These are phyloP conservation scores for Porites rus DNA, from an alignment of 92 coral and sea anemone genomes.

Conservation along the genomic window DNA sequence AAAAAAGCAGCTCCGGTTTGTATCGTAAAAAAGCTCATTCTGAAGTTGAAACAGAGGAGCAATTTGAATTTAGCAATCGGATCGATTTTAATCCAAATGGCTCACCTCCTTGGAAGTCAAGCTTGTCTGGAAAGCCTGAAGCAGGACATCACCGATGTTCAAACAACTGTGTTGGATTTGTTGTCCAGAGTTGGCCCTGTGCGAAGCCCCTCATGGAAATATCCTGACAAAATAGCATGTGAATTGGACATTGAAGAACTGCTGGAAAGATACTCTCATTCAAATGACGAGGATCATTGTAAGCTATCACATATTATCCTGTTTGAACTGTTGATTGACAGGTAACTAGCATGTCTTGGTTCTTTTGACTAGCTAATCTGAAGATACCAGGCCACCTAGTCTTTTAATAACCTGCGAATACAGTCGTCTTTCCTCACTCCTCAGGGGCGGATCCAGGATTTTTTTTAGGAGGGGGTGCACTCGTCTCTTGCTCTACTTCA, in stretches of 20 bases:
- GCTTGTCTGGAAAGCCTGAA: constrained; percentile 90
- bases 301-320: constrained; percentile 97
- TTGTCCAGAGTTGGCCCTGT: constrained; percentile 91
- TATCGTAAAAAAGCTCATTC: not conserved
- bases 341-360: constrained; percentile 55
- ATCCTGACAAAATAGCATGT: constrained; percentile 95
- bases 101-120: constrained; percentile 92
- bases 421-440: too few species aligned
- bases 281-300: constrained; percentile 92
- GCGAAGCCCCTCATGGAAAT: constrained; percentile 97
- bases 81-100: constrained; percentile 53
- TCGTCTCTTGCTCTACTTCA: too few species aligned
- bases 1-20: not conserved
- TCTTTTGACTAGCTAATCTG: too few species aligned
- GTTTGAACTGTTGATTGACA: constrained; percentile 98
- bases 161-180: constrained; percentile 78
- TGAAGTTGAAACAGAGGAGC: too few species aligned
- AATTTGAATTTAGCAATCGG: too few species aligned
- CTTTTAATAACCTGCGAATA: too few species aligned
- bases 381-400: too few species aligned
- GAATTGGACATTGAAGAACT: constrained; percentile 94
- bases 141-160: constrained; percentile 86
- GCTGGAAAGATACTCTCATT: constrained; percentile 83
- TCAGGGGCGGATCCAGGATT: too few species aligned
- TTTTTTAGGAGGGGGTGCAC: too few species aligned